These are phyloP conservation scores for Venusia cambrica DNA, from an alignment of 2,888 invertebrate genomes.

Conservation along the genomic window DNA sequence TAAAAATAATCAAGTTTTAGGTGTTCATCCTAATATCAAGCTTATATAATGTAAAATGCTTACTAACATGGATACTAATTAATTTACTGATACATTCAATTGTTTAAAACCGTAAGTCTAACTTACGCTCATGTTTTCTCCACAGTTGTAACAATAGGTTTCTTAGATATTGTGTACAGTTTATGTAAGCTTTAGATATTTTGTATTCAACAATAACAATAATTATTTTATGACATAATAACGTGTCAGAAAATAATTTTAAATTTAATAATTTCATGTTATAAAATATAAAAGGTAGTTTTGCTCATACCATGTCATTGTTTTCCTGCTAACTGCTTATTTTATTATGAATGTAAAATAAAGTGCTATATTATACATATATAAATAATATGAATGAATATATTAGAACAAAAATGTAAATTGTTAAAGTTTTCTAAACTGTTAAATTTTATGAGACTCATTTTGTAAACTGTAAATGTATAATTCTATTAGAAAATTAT, in stretches of 20 bases:
- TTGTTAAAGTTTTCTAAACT: conserved; percentile 72
- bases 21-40: conserved; percentile 18
- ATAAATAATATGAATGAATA: too few relatives aligned
- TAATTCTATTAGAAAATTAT: conserved; percentile 38
- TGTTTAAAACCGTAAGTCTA: conserved; percentile 11
- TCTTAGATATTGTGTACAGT: too few relatives aligned
- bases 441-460: conserved; percentile 67
- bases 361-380: conserved; percentile 26
- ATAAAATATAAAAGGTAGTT: too few relatives aligned
- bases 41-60: conserved; percentile 35
- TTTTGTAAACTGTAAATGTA: conserved; percentile 53
- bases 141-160: too few relatives aligned
- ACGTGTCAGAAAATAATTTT: too few relatives aligned
- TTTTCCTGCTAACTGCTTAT: conserved; percentile 2
- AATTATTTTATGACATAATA: too few relatives aligned
- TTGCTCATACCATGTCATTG: conserved; percentile 1
- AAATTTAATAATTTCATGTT: too few relatives aligned
- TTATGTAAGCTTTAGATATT: too few relatives aligned
- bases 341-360: conserved; percentile 38
- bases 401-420: conserved; percentile 61
- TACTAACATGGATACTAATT: conserved; percentile 19
- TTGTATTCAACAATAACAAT: too few relatives aligned
- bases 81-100: not conserved
- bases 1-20: conserved; percentile 14
- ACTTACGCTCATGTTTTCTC: conserved; percentile 13